Percentiles rank a stretch among this genome's conserved stretches.
phyloP scores from a whole-genome alignment of 1,140 invertebrate genomes.

The Planococcus citri region DNA sequence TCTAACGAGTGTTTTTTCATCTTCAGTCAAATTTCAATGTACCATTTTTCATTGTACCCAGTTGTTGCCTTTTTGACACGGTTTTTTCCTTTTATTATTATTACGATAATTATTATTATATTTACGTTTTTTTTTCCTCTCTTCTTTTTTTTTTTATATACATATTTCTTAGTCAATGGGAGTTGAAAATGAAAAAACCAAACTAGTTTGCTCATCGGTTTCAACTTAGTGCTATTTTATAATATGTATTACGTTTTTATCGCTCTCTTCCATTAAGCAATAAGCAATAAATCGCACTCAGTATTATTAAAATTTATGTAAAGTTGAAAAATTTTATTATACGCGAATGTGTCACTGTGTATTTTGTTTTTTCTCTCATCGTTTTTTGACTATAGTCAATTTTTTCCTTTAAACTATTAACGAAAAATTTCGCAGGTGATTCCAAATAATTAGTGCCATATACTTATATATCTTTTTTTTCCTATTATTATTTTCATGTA shows the following conservation, averaged over 20 bases:
- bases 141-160: background rate
- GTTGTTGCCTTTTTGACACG: background rate
- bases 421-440: background rate
- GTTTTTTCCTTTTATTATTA: slow-evolving; percentile 17
- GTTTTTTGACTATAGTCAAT: slow-evolving; percentile 11
- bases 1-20: background rate
- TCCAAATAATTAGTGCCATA: slow-evolving; percentile 14
- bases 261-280: slow-evolving; percentile 20
- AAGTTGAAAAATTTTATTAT: slow-evolving; percentile 7
- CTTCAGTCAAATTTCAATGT: background rate
- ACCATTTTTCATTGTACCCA: slow-evolving; percentile 6
- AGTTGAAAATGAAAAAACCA: background rate
- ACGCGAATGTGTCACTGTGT: background rate
- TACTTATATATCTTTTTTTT: no score
- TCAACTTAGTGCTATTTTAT: slow-evolving; percentile 19
- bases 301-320: slow-evolving; percentile 12
- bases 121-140: background rate
- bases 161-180: background rate
- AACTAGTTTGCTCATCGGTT: slow-evolving; percentile 18
- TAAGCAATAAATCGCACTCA: slow-evolving; percentile 18
- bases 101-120: no score
- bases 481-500: no score
- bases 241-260: slow-evolving; percentile 13
- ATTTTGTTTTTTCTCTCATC: slow-evolving; percentile 4
- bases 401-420: background rate